Conservation (phyloP, 2,888 invertebrate species). For the Ophion ventricosus region DNA sequence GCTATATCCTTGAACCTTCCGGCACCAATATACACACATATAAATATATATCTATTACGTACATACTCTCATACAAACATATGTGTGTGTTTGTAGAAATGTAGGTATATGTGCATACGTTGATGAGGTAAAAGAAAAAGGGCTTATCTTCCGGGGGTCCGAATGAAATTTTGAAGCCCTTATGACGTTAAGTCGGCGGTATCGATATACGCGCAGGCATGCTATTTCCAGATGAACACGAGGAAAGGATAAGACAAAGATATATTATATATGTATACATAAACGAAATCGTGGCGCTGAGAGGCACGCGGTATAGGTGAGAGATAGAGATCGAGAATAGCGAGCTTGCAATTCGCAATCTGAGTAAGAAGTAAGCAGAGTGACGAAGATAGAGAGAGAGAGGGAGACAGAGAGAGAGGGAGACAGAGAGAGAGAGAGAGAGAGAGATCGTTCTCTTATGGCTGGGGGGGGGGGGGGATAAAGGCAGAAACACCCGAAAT, state of each 20-base stretch:
- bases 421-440: not conserved
- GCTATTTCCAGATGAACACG: slow-evolving; percentile 10
- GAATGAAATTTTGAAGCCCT: not conserved
- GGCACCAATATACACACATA: not conserved
- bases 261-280: slow-evolving; percentile 4
- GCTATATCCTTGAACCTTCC: slow-evolving; percentile 26
- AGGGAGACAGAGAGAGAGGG: not conserved
- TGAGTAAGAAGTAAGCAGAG: slow-evolving; percentile 18
- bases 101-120: not conserved
- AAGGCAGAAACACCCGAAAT: slow-evolving; percentile 43
- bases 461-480: slow-evolving; percentile 26
- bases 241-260: slow-evolving; percentile 52
- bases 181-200: not conserved
- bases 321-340: slow-evolving; percentile 54
- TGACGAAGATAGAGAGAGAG: not conserved
- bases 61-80: not conserved
- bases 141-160: not conserved
- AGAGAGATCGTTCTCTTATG: not conserved
- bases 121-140: not conserved
- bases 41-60: not conserved
- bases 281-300: slow-evolving; percentile 41
- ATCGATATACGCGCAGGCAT: not conserved
- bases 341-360: slow-evolving; percentile 13
- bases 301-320: slow-evolving; percentile 23
- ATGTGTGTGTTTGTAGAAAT: not conserved